These are phyloP conservation scores for Lysandra bellargus DNA, from an alignment of 2,888 invertebrate genomes.

Conservation along the genomic window DNA sequence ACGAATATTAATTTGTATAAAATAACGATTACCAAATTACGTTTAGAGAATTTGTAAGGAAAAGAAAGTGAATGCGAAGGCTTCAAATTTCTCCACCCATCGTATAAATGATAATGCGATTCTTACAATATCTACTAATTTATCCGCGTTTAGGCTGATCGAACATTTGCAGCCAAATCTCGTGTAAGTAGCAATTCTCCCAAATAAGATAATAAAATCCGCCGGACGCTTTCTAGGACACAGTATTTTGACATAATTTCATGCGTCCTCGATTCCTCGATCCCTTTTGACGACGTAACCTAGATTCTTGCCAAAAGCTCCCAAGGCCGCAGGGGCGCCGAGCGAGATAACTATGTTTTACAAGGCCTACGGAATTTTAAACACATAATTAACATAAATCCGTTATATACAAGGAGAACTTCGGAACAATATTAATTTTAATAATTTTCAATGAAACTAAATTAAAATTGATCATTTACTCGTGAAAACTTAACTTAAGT, in stretches of 20 bases:
- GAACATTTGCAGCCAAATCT: constrained; percentile 16
- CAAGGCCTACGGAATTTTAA: constrained; percentile 15
- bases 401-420: background rate
- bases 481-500: background rate
- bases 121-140: constrained; percentile 13
- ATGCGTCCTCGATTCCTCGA: constrained; percentile 53
- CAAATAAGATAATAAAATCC: constrained; percentile 30
- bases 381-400: constrained; percentile 12
- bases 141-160: constrained; percentile 3
- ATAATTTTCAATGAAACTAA: background rate
- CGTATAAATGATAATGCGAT: background rate
- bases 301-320: constrained; percentile 60
- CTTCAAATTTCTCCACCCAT: background rate
- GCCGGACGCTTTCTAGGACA: constrained; percentile 36
- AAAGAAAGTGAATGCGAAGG: background rate
- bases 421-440: background rate
- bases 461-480: background rate
- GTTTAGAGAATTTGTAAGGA: background rate
- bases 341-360: constrained; percentile 38
- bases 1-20: background rate
- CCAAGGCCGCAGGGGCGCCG: constrained; percentile 42
- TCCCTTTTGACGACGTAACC: constrained; percentile 47
- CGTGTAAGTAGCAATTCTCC: constrained; percentile 19
- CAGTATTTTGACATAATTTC: constrained; percentile 40
- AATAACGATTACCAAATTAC: background rate